Percentiles rank a stretch among this genome's conserved stretches.
Evolutionary conservation across 2,797 vertebrate genomes (phyloP).

Genomic region (Sebastes itinus): DNA sequence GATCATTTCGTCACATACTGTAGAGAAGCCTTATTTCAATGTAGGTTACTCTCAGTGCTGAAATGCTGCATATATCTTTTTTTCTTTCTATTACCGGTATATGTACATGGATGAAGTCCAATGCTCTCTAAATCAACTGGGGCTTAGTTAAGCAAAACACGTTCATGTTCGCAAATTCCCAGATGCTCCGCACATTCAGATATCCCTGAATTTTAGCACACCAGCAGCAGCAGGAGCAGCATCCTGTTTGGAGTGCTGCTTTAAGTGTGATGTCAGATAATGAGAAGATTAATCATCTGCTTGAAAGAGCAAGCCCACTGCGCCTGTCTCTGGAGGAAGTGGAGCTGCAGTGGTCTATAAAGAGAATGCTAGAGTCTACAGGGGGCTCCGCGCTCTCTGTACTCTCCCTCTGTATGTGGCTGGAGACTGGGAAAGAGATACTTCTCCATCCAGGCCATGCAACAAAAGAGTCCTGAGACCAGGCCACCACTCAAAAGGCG

Average conservation of each 20-base stretch:
- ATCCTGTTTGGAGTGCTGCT: slow-evolving; percentile 48
- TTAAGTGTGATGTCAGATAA: slow-evolving; percentile 73
- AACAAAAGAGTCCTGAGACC: slow-evolving; percentile 78
- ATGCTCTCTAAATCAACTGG: background rate
- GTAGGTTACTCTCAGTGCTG: background rate
- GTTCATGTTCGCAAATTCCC: slow-evolving; percentile 25
- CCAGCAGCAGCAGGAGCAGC: slow-evolving; percentile 20
- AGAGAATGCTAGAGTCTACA: slow-evolving; percentile 51
- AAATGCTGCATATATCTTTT: background rate
- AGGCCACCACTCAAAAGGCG: slow-evolving; percentile 64
- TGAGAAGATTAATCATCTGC: slow-evolving; percentile 78
- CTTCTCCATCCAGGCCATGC: slow-evolving; percentile 55
- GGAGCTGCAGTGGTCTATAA: slow-evolving; percentile 51
- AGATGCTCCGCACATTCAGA: slow-evolving; percentile 2
- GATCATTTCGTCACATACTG: background rate
- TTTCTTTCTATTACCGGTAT: background rate
- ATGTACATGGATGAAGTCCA: background rate
- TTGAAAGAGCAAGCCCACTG: slow-evolving; percentile 58
- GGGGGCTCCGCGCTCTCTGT: slow-evolving; percentile 37
- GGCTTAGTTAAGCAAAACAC: slow-evolving; percentile 34
- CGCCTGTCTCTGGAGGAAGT: slow-evolving; percentile 57
- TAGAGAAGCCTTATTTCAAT: background rate
- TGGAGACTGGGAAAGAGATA: slow-evolving; percentile 63
- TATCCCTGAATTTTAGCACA: slow-evolving; percentile 2
- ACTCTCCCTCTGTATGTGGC: slow-evolving; percentile 15